Evolutionary conservation across 2,888 invertebrate genomes (phyloP), one percentile per base, ranked within the genome.

Genomic region (Leucophenga maculata): DNA sequence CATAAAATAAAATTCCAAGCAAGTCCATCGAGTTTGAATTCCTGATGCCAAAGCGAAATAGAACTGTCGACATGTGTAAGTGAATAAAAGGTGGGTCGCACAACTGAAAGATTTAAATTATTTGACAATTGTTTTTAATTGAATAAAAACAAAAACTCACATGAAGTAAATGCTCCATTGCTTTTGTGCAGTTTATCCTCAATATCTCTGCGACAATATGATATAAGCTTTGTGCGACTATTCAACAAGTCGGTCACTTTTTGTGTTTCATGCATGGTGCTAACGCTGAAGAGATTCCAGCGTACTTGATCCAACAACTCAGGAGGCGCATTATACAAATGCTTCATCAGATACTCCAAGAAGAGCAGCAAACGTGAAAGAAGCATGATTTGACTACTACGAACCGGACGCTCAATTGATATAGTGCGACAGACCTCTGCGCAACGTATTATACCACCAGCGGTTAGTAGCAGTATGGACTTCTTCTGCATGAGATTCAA

Each of bases 401-500:
- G 83, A 6, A 89, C 76, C 0, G 86, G 86, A 62, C 87, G 87
- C 3, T 88, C 88, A 1, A 84, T 74, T 8, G 85, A 84, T 39
- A 89, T 84, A 67, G 85, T 80, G 1, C 92, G 90, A 1, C 92
- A 91, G 3, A 92, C 91, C 85, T 92, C 93, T 9, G 92, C 92
- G 78, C 92, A 93, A 68, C 92, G 90, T 69, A 93, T 91, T 6
- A 93, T 91, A 4, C 93, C 95, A 74, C 94, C 94, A 1, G 95
- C 94, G 44, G 95, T 94, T 78, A 94, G 91, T 9, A 98, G 90
- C 48, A 98, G 90, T 1, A 98, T 95, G 1, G 95, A 94, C 88
- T 98, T 98, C 89, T 98, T 98, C 89, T 98, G 97, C 96, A 97
- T 97, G 73, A 98, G 90, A 80, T 97, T 97, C 71, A 98, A 89